A percentile compares a stretch with the other conserved stretches of the same genome.
phyloP scores from a whole-genome alignment of 2,113 vertebrate species.

The Mesitornis unicolor region DNA sequence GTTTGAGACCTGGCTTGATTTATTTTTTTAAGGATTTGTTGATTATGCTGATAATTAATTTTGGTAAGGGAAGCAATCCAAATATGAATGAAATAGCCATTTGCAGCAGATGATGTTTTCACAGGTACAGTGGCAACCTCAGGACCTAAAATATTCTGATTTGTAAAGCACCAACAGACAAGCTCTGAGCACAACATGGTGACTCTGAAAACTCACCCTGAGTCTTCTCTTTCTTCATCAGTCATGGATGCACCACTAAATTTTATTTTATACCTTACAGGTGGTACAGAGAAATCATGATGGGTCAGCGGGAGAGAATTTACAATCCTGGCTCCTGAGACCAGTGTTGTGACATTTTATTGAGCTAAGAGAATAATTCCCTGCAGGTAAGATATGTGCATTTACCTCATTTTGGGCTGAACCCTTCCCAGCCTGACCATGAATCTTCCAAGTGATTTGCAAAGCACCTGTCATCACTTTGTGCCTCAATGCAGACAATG shows the following conservation, averaged over 20 bases:
- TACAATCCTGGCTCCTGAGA: neutral
- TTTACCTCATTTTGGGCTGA: neutral
- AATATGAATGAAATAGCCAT: neutral
- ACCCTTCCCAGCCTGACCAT: neutral
- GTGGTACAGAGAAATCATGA: neutral
- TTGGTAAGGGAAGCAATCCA: neutral
- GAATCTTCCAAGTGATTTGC: neutral
- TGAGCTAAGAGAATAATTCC: neutral
- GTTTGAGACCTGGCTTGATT: neutral
- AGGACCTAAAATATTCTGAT: neutral
- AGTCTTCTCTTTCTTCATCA: neutral
- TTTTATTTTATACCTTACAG: neutral
- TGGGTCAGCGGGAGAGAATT: neutral
- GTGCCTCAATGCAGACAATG: rapidly evolving
- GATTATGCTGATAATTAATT: neutral
- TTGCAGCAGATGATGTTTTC: neutral
- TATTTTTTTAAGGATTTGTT: neutral
- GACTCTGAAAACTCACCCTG: neutral
- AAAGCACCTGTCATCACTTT: neutral
- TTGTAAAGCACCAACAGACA: neutral
- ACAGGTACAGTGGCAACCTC: neutral
- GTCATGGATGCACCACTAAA: neutral
- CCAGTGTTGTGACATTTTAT: neutral
- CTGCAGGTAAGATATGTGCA: neutral
- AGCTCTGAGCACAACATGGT: neutral